Evolutionary conservation across 2,113 vertebrate genomes (phyloP).

Genomic region (Pampusana beccarii): DNA sequence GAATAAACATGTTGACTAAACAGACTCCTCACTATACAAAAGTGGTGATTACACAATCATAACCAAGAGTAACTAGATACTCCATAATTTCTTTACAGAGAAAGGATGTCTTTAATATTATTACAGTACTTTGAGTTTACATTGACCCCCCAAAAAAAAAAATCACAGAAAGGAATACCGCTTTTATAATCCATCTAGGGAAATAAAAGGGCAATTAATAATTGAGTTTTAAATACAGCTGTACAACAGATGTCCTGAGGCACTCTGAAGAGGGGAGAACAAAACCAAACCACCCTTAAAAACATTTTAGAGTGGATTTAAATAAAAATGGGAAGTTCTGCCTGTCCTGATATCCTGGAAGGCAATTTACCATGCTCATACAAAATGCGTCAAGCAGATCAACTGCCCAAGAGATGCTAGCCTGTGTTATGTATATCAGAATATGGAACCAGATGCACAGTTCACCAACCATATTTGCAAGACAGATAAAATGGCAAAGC

Average conservation of each 20-base stretch:
- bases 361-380: not conserved
- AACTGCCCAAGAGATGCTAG: not conserved
- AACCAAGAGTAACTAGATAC: not conserved
- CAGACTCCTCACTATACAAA: not conserved
- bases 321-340: not conserved
- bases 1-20: not conserved
- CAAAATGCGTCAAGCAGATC: not conserved
- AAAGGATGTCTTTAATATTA: not conserved
- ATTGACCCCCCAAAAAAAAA: not conserved
- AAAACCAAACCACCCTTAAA: not conserved
- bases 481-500: not conserved
- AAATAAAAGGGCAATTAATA: not conserved
- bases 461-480: not conserved
- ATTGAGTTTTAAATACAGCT: not conserved
- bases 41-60: not conserved
- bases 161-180: not conserved
- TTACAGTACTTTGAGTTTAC: not conserved
- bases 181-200: not conserved
- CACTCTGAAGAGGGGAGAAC: not conserved
- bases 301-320: not conserved
- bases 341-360: not conserved
- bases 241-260: not conserved
- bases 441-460: not conserved
- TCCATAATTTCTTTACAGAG: not conserved
- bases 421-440: not conserved